Percentiles rank a stretch among this genome's conserved stretches.
These are phyloP conservation scores for Zingel zingel DNA, from an alignment of 2,113 vertebrate genomes.

Conservation along the genomic window DNA sequence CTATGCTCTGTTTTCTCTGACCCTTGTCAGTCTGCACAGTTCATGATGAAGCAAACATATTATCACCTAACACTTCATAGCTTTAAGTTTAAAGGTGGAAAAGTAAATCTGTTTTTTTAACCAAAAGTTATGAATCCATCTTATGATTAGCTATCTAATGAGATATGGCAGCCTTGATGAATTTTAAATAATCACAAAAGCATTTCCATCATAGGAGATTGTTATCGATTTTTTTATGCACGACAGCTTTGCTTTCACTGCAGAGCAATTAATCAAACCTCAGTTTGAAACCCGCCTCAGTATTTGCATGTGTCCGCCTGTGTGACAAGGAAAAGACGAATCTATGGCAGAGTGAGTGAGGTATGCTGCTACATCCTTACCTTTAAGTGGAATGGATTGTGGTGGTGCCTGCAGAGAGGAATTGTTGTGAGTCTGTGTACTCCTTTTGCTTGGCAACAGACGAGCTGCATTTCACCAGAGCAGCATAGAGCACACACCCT, in stretches of 20 bases:
- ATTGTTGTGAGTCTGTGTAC: conserved; percentile 76
- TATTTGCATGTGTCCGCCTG: background rate
- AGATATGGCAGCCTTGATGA: conserved; percentile 27
- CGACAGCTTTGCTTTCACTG: conserved; percentile 39
- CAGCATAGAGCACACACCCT: conserved; percentile 70
- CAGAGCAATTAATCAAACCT: conserved; percentile 52
- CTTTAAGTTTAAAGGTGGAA: conserved; percentile 3
- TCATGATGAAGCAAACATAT: conserved; percentile 8
- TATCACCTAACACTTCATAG: conserved; percentile 13
- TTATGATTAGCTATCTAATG: conserved; percentile 22
- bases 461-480: conserved; percentile 74
- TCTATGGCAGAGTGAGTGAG: conserved; percentile 16
- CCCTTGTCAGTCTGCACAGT: background rate
- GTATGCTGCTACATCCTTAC: conserved; percentile 46
- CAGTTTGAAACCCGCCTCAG: conserved; percentile 19
- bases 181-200: conserved; percentile 47
- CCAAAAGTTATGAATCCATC: conserved; percentile 22
- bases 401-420: conserved; percentile 67
- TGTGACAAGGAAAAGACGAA: conserved; percentile 17
- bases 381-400: conserved; percentile 64
- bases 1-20: conserved; percentile 16
- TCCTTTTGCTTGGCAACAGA: conserved; percentile 78
- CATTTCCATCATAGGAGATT: conserved; percentile 64
- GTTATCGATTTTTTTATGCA: conserved; percentile 63
- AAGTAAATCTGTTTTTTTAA: conserved; percentile 5